phyloP scores from a whole-genome alignment of 1,140 invertebrate species.

The Tachypleus tridentatus region DNA sequence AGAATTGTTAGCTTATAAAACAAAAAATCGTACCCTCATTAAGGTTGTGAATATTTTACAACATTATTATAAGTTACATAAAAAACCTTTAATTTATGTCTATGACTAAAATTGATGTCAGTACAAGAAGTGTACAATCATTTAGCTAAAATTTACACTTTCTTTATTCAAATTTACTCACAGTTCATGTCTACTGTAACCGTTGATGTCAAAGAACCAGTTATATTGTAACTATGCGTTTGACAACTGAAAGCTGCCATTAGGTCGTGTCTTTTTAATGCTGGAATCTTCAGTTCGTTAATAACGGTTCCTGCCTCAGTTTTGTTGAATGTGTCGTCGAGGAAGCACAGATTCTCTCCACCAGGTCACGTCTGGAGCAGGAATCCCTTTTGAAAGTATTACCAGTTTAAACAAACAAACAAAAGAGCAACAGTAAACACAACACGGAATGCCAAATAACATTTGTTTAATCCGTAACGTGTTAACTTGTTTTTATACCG shows the following conservation, averaged over 20 bases:
- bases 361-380: conserved; percentile 63
- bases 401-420: no score
- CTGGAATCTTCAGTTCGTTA: conserved; percentile 54
- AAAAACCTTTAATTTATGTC: no score
- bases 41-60: no score
- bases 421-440: no score
- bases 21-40: no score
- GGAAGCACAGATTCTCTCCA: conserved; percentile 52
- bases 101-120: no score
- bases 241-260: conserved; percentile 69
- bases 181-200: conserved; percentile 81
- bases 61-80: no score
- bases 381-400: conserved; percentile 47
- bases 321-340: conserved; percentile 41
- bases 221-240: conserved; percentile 66
- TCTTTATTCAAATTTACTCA: conserved; percentile 42
- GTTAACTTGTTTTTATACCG: no score
- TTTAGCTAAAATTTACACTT: conserved; percentile 5
- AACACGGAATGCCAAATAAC: no score
- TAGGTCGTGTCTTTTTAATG: conserved; percentile 60
- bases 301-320: conserved; percentile 44
- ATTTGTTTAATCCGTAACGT: no score
- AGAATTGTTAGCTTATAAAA: no score
- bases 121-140: neutral
- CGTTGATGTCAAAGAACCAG: conserved; percentile 57